Conservation (phyloP, 2,113 vertebrate genomes). For the Mystacornis crossleyi region DNA sequence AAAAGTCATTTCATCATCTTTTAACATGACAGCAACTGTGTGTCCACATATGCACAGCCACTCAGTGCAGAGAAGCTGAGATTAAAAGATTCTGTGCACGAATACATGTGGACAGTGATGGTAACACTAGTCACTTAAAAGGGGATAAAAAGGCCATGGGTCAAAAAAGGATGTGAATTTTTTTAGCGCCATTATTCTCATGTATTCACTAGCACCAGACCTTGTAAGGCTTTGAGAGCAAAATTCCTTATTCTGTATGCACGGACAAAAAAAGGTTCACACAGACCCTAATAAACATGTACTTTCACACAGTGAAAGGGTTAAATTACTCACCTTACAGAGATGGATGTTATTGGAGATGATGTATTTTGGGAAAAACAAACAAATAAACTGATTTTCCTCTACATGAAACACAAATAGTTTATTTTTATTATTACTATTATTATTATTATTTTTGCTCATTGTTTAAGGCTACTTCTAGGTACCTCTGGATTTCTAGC, state of each 20-base stretch:
- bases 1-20: neutral
- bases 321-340: neutral
- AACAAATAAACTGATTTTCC: neutral
- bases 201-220: neutral
- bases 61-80: neutral
- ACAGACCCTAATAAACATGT: neutral
- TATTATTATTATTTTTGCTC: too few relatives aligned
- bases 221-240: neutral
- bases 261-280: neutral
- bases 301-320: neutral
- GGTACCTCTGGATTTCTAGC: neutral
- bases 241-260: neutral
- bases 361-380: neutral
- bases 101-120: neutral
- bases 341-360: neutral
- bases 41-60: neutral
- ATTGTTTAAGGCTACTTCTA: neutral
- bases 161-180: conserved; percentile 2
- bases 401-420: neutral
- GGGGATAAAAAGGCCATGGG: neutral
- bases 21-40: neutral
- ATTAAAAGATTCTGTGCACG: neutral
- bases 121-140: neutral
- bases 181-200: neutral
- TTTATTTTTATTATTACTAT: too few relatives aligned